Evolutionary conservation across 2,797 vertebrate genomes (phyloP).

Genomic region (Hyperoplus lanceolatus): DNA sequence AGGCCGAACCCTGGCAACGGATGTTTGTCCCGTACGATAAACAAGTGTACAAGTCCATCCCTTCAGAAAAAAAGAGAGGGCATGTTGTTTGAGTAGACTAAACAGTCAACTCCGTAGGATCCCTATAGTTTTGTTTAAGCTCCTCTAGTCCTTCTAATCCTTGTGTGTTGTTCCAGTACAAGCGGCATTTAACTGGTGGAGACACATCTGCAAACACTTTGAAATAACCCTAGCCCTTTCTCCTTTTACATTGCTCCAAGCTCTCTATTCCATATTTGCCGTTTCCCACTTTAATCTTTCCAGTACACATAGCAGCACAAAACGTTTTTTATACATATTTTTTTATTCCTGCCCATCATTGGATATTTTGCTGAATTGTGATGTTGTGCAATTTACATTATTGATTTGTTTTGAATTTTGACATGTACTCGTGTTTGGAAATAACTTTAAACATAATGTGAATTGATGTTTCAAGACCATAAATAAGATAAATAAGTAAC

Average conservation of each 20-base stretch:
- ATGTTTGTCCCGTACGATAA: conserved; percentile 88
- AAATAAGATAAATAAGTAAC: conserved; percentile 19
- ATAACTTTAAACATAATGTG: not conserved
- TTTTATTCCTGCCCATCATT: not conserved
- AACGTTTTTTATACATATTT: not conserved
- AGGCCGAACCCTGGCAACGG: conserved; percentile 76
- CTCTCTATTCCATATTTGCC: conserved; percentile 59
- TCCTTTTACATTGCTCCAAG: conserved; percentile 56
- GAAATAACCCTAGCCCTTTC: conserved; percentile 69
- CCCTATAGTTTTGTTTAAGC: conserved; percentile 74
- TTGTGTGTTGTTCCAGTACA: conserved; percentile 83
- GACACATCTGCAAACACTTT: conserved; percentile 94
- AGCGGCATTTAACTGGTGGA: conserved; percentile 79
- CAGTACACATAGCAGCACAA: not conserved
- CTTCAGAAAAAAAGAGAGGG: conserved; percentile 61
- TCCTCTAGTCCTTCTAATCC: conserved; percentile 82
- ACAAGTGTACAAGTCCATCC: conserved; percentile 83
- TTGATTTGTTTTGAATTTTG: conserved; percentile 1
- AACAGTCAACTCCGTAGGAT: conserved; percentile 70
- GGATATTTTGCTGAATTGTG: not conserved
- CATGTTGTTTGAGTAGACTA: conserved; percentile 77
- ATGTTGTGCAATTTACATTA: not conserved
- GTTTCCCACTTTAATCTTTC: conserved; percentile 31
- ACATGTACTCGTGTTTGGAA: not conserved
- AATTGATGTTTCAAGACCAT: conserved; percentile 1